Conservation (phyloP, 2,113 vertebrate genomes). For the Tenebrosternarchus preto region DNA sequence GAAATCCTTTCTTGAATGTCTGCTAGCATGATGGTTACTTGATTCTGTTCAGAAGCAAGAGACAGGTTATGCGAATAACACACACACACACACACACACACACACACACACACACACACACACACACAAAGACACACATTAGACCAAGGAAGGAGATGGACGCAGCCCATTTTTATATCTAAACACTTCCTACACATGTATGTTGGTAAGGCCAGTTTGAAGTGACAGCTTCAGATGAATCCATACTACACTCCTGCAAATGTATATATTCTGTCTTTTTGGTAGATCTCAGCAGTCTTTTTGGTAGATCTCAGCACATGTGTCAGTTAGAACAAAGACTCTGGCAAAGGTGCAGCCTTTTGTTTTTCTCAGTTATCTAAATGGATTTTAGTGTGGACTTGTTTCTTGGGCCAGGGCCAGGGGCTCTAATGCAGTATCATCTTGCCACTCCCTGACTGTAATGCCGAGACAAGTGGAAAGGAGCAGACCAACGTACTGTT, state of each 20-base stretch:
- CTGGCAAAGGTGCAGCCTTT: constrained; percentile 18
- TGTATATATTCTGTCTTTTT: neutral
- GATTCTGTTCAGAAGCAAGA: too few species aligned
- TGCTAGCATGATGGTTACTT: too few species aligned
- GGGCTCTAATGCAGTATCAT: constrained; percentile 70
- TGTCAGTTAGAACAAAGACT: constrained; percentile 1
- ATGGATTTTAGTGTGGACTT: constrained; percentile 64
- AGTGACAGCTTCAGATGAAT: too few species aligned
- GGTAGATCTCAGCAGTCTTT: neutral
- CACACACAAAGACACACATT: too few species aligned
- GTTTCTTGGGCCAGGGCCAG: constrained; percentile 66
- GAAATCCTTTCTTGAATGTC: too few species aligned
- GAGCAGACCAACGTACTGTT: constrained; percentile 46
- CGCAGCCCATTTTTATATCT: neutral
- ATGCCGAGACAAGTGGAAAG: constrained; percentile 39
- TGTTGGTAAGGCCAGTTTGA: too few species aligned
- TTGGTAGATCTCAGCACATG: neutral
- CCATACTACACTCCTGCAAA: neutral
- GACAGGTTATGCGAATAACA: too few species aligned
- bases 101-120: too few species aligned
- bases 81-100: too few species aligned
- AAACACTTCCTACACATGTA: neutral
- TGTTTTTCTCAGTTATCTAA: constrained; percentile 49
- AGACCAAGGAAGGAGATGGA: too few species aligned
- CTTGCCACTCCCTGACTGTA: constrained; percentile 52